A percentile compares a stretch with the other conserved stretches of the same genome.
phyloP scores from a whole-genome alignment of 2,888 invertebrate species.

The Yponomeuta sedellus region DNA sequence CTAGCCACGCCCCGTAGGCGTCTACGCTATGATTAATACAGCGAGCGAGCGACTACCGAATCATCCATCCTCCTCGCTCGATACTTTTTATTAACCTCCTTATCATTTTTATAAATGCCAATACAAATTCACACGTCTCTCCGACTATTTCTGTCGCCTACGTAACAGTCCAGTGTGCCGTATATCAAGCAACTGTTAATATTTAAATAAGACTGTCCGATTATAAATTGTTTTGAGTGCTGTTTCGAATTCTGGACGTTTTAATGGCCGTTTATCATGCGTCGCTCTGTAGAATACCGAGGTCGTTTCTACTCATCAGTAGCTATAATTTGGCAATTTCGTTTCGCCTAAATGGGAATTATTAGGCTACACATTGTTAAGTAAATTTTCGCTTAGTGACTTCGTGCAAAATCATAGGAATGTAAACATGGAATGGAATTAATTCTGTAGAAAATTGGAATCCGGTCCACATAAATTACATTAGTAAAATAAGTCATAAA shows the following conservation, averaged over 20 bases:
- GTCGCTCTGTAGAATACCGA: conserved; percentile 29
- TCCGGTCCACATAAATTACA: conserved; percentile 9
- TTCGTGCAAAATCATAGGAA: not conserved
- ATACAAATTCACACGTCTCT: conserved; percentile 40
- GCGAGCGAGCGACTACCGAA: conserved; percentile 57
- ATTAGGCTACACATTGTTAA: conserved; percentile 3
- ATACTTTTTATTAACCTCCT: conserved; percentile 11
- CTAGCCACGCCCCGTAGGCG: conserved; percentile 68
- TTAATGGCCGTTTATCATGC: conserved; percentile 36
- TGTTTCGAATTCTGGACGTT: conserved; percentile 31
- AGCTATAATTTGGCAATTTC: conserved; percentile 30
- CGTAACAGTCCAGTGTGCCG: conserved; percentile 34
- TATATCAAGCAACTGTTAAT: conserved; percentile 51
- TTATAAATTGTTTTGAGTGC: conserved; percentile 43
- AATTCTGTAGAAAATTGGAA: conserved; percentile 8
- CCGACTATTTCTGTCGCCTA: conserved; percentile 48
- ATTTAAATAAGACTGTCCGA: conserved; percentile 52
- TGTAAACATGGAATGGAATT: conserved; percentile 4
- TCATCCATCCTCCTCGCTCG: conserved; percentile 41
- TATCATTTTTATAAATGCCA: conserved; percentile 15
- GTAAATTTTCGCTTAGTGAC: not conserved
- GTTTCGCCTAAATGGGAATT: conserved; percentile 25
- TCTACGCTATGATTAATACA: conserved; percentile 67
- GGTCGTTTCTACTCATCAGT: conserved; percentile 30
- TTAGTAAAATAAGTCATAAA: conserved; percentile 13